Evolutionary conservation across 2,113 vertebrate species (phyloP).

Genomic region (Vulpes ferrilata): DNA sequence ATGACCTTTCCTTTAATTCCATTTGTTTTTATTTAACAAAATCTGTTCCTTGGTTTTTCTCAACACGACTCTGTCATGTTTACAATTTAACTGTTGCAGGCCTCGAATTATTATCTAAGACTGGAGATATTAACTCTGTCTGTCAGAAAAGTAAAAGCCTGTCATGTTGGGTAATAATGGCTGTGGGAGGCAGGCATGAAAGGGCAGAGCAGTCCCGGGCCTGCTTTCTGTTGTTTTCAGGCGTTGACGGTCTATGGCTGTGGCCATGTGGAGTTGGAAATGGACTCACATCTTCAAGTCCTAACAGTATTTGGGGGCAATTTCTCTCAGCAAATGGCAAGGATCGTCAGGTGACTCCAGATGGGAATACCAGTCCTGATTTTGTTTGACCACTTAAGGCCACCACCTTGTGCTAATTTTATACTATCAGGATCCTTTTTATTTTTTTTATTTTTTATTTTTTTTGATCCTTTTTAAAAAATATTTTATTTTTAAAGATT

Average conservation of each 20-base stretch:
- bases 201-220: slow-evolving; percentile 34
- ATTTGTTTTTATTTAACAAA: slow-evolving; percentile 65
- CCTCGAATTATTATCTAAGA: slow-evolving; percentile 66
- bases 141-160: slow-evolving; percentile 56
- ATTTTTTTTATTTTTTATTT: no score
- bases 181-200: slow-evolving; percentile 19
- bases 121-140: slow-evolving; percentile 55
- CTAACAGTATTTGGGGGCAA: neutral
- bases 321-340: slow-evolving; percentile 43
- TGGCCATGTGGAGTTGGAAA: slow-evolving; percentile 28
- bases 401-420: neutral
- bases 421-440: neutral
- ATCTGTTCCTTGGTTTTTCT: neutral
- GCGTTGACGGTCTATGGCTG: neutral
- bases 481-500: no score
- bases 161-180: slow-evolving; percentile 52
- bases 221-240: slow-evolving; percentile 60
- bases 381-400: neutral
- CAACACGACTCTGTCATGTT: slow-evolving; percentile 34
- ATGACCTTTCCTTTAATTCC: slow-evolving; percentile 45
- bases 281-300: slow-evolving; percentile 1
- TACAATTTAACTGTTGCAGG: slow-evolving; percentile 56
- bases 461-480: neutral
- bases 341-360: neutral
- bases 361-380: neutral